Percentiles rank a stretch among this genome's conserved stretches.
Conservation (phyloP, 2,888 invertebrate species). For the Chironomus riparius region DNA sequence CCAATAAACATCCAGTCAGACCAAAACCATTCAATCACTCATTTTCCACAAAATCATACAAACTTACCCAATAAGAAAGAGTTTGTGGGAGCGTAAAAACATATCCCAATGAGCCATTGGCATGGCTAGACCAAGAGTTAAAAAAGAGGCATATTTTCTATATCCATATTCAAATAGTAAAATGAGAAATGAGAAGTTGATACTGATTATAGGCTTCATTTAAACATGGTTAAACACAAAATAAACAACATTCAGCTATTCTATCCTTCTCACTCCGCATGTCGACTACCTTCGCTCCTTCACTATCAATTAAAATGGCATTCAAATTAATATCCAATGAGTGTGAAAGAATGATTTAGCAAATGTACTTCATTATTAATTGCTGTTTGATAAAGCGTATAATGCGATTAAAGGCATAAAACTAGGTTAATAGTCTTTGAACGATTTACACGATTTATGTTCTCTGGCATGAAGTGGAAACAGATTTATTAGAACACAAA, state of each 20-base stretch:
- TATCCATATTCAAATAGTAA: too few species aligned
- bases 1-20: too few species aligned
- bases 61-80: too few species aligned
- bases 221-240: neutral
- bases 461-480: neutral
- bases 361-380: slow-evolving; percentile 14
- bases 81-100: too few species aligned
- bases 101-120: too few species aligned
- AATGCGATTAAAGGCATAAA: slow-evolving; percentile 18
- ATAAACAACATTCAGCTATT: neutral
- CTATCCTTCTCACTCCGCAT: neutral
- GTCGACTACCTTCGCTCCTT: neutral
- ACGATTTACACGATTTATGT: neutral
- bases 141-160: too few species aligned
- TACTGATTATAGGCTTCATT: slow-evolving; percentile 7
- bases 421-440: slow-evolving; percentile 21
- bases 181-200: slow-evolving; percentile 21
- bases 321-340: slow-evolving; percentile 25
- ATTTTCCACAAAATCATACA: too few species aligned
- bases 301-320: slow-evolving; percentile 26
- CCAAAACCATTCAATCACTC: too few species aligned
- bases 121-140: too few species aligned
- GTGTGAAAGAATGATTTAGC: neutral
- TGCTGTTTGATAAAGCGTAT: slow-evolving; percentile 23
- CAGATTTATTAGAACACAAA: neutral